Evolutionary conservation across 2,888 invertebrate species (phyloP), one percentile per base, ranked within the genome.

Genomic region (Villa cingulata): DNA sequence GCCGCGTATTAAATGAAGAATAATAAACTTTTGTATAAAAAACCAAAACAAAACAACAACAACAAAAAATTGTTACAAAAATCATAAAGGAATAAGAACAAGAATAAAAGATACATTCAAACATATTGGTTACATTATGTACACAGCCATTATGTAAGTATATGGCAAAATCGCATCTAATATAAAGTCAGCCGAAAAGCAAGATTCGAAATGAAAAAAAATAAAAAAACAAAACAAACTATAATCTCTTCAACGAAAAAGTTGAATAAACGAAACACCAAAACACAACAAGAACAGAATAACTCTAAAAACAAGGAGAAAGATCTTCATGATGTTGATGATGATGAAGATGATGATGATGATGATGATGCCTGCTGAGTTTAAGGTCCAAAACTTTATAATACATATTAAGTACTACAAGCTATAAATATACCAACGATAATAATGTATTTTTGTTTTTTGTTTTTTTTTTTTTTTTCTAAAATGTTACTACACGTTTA

Each of bases 1-100:
- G 49, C 49, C 48, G 48, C 41, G 45, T 39, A 19, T 38, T 42
- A 47, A 47, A 47, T 42, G 38, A 38, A 49, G 41, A 32, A 32
- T 32, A 32, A 32, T 32, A 32, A 29, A 32, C 3, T 12, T 32
- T 32, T 32, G 7, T 7, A 10, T 9, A 27, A 27, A 27, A 40
- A 45, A 50, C 37, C 44, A 20, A 27, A 32, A 41, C 38, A 47
- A 38, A 37, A 37, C 15, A 44, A 41, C 44, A 41, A 50, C 34
- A 49, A 46, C n/a, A 43, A 36, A 41, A 19, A 41, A 9, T 32
- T 38, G n/a, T 36, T 41, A 23, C 45, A 23, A 38, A 39, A 43
- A 40, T 18, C 41, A 36, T 40, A 44, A 41, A 37, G 41, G 18
- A 41, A 41, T 41, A 27, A 20, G 36, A 45, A 32, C 10, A 29